Evolutionary conservation across 64 coral and sea anemone genomes (phyloP).

Genomic region (Trachythela sp.): DNA sequence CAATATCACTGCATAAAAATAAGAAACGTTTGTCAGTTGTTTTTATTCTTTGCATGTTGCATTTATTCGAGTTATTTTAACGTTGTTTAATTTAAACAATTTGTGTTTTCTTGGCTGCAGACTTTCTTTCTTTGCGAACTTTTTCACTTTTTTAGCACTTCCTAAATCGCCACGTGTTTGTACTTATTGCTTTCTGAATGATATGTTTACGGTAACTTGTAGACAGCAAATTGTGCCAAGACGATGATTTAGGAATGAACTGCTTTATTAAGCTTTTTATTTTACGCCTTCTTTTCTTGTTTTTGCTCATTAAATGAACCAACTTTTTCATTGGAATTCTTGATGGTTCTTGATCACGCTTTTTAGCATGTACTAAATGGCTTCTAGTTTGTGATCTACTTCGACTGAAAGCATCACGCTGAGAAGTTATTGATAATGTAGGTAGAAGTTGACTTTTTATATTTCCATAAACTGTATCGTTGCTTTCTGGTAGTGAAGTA

Average conservation of each 20-base stretch:
- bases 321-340: slow-evolving; percentile 51
- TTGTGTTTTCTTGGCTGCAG: slow-evolving; percentile 28
- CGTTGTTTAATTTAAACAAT: slow-evolving; percentile 39
- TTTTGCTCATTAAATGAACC: slow-evolving; percentile 41
- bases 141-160: slow-evolving; percentile 29
- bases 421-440: slow-evolving; percentile 3
- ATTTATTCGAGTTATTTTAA: slow-evolving; percentile 33
- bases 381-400: not conserved
- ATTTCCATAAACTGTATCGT: slow-evolving; percentile 33
- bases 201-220: too few species aligned
- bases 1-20: too few species aligned
- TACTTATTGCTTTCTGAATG: too few species aligned
- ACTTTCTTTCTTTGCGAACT: slow-evolving; percentile 23
- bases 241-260: too few species aligned
- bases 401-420: slow-evolving; percentile 20
- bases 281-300: slow-evolving; percentile 32
- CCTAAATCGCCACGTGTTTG: slow-evolving; percentile 42
- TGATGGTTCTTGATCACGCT: slow-evolving; percentile 32
- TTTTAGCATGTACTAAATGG: slow-evolving; percentile 16
- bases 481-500: slow-evolving; percentile 38
- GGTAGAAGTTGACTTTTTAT: too few species aligned
- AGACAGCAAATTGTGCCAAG: too few species aligned
- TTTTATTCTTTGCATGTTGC: slow-evolving; percentile 44
- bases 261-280: too few species aligned
- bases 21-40: slow-evolving; percentile 41